Conservation (phyloP, 2,888 invertebrate species). For the Drosophila paracracens region DNA sequence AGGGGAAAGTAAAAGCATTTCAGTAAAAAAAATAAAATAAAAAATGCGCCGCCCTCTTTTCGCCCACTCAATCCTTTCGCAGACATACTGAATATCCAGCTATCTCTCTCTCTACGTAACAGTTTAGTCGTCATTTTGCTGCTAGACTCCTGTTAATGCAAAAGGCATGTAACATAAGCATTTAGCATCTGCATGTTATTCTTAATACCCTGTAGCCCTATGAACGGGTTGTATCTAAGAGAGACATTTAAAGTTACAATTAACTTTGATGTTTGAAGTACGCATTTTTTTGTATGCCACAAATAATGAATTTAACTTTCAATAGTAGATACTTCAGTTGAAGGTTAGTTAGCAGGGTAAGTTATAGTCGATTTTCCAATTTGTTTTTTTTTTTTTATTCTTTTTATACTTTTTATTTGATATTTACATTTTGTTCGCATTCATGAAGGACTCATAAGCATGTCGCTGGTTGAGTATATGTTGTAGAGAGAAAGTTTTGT, state of each 20-base stretch:
- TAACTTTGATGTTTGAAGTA: neutral
- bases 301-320: neutral
- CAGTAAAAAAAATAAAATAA: neutral
- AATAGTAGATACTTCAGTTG: neutral
- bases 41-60: neutral
- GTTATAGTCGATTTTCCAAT: neutral
- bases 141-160: constrained; percentile 44
- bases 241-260: neutral
- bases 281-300: neutral
- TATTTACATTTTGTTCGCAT: constrained; percentile 55
- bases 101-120: constrained; percentile 16
- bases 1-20: constrained; percentile 36
- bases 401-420: constrained; percentile 30
- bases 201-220: constrained; percentile 25
- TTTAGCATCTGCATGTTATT: constrained; percentile 21
- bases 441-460: constrained; percentile 40
- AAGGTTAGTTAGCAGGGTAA: constrained; percentile 8
- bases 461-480: constrained; percentile 6
- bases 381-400: rapidly evolving
- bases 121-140: constrained; percentile 41
- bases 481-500: constrained; percentile 31
- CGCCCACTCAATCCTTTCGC: constrained; percentile 29
- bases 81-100: constrained; percentile 32
- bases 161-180: constrained; percentile 48
- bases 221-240: neutral